Conservation (phyloP, 2,797 vertebrate species). For the Enteromius trimaculatus region DNA sequence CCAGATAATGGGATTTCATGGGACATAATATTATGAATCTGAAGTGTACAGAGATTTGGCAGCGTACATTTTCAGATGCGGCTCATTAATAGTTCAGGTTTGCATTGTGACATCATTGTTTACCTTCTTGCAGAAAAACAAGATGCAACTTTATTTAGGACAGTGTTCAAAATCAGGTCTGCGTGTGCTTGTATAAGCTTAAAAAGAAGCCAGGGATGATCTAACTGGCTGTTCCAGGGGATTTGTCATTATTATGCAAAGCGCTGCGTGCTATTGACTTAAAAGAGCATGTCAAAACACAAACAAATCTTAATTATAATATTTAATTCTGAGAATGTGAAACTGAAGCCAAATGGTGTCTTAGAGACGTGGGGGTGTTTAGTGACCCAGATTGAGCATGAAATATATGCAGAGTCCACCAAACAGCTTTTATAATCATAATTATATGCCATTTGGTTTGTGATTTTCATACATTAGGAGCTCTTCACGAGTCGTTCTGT, state of each 20-base stretch:
- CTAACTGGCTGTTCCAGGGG: neutral
- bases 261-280: neutral
- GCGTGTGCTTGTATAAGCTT: neutral
- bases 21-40: neutral
- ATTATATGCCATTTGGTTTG: conserved; percentile 17
- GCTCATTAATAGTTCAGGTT: conserved; percentile 3
- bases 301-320: conserved; percentile 27
- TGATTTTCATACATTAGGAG: conserved; percentile 13
- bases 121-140: neutral
- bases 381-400: conserved; percentile 12
- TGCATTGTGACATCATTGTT: neutral
- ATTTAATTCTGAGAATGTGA: conserved; percentile 2
- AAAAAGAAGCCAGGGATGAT: neutral
- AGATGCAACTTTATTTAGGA: conserved; percentile 18
- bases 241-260: conserved; percentile 33
- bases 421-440: conserved; percentile 27
- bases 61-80: neutral
- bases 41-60: neutral
- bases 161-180: neutral
- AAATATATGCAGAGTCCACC: conserved; percentile 16
- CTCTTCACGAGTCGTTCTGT: neutral
- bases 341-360: conserved; percentile 8
- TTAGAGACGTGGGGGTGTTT: neutral
- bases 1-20: neutral
- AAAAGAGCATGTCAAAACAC: conserved; percentile 31